Percentiles rank a stretch among this genome's conserved stretches.
These are phyloP conservation scores for Radopholus similis DNA, from an alignment of 1,140 invertebrate genomes.

Conservation along the genomic window DNA sequence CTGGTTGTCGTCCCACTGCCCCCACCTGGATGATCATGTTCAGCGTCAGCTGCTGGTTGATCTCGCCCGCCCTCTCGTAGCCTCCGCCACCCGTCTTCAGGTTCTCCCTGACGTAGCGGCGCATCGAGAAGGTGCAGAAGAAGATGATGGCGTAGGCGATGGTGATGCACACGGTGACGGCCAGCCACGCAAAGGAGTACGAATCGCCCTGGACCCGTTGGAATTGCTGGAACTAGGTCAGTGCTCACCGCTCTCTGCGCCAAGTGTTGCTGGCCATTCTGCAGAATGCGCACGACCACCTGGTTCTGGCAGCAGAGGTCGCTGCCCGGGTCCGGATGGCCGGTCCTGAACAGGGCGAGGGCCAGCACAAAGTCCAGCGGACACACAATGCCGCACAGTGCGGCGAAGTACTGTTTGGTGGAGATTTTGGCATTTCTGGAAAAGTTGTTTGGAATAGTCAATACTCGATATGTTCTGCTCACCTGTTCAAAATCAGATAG, in stretches of 20 bases:
- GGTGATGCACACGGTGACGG: neutral
- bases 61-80: neutral
- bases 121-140: neutral
- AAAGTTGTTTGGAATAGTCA: neutral
- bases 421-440: neutral
- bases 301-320: neutral
- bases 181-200: neutral
- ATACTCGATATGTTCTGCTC: neutral
- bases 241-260: slow-evolving; percentile 3
- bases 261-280: neutral
- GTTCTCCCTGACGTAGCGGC: neutral
- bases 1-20: no score
- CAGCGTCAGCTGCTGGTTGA: neutral
- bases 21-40: slow-evolving; percentile 5
- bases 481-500: slow-evolving; percentile 4
- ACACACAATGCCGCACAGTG: neutral
- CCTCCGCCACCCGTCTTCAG: no score
- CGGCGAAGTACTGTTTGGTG: neutral
- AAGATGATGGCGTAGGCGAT: neutral
- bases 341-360: neutral
- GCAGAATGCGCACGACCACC: neutral
- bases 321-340: neutral
- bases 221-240: neutral
- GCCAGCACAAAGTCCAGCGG: neutral
- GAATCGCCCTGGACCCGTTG: neutral